Percentiles rank a stretch among this genome's conserved stretches.
phyloP scores from a whole-genome alignment of 2,888 invertebrate species.

The Polydrusus cervinus region DNA sequence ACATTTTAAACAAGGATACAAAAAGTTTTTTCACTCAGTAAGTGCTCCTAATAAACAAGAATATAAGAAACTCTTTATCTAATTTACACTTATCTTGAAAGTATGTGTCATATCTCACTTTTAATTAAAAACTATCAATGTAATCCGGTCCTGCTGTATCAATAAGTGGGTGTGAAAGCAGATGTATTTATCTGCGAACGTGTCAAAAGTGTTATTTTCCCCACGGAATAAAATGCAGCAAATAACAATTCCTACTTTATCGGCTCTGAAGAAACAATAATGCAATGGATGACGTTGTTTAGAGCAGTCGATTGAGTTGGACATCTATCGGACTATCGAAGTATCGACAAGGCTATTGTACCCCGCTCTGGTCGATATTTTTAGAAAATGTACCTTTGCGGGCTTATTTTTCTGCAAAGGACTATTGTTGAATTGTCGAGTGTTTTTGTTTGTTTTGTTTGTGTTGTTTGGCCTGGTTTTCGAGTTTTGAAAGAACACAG shows the following conservation, averaged over 20 bases:
- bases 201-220: slow-evolving; percentile 65
- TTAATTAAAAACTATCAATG: no score
- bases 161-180: slow-evolving; percentile 59
- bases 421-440: slow-evolving; percentile 38
- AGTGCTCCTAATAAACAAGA: no score
- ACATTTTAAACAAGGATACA: no score
- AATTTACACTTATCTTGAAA: no score
- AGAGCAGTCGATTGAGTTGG: slow-evolving; percentile 61
- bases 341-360: slow-evolving; percentile 51
- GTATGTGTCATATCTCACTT: no score
- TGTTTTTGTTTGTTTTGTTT: slow-evolving; percentile 45
- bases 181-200: slow-evolving; percentile 61
- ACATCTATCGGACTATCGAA: slow-evolving; percentile 60
- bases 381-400: slow-evolving; percentile 60
- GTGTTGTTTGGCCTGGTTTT: slow-evolving; percentile 39
- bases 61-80: no score
- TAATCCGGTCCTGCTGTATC: slow-evolving; percentile 45
- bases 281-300: slow-evolving; percentile 59
- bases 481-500: slow-evolving; percentile 8
- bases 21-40: not conserved
- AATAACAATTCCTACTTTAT: slow-evolving; percentile 60
- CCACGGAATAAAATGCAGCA: slow-evolving; percentile 62
- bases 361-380: slow-evolving; percentile 58
- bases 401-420: slow-evolving; percentile 46
- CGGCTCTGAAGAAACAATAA: slow-evolving; percentile 59